Evolutionary conservation across 2,113 vertebrate genomes (phyloP).

Genomic region (Psephotus haematonotus): DNA sequence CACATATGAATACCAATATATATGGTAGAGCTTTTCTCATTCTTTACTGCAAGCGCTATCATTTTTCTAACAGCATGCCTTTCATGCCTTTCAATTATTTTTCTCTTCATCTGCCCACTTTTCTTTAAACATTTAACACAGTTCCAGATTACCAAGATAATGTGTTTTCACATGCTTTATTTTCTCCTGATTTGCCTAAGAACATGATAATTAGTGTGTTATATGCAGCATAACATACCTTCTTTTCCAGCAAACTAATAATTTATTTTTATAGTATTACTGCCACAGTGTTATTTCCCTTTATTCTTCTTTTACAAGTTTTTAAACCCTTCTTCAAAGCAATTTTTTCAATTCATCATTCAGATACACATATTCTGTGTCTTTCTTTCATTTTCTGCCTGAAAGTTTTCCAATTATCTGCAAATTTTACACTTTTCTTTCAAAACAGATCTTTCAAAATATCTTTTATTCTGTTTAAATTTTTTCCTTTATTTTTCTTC

Average conservation of each 20-base stretch:
- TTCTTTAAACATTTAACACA: not conserved
- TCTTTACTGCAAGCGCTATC: not conserved
- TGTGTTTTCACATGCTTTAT: not conserved
- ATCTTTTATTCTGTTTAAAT: not conserved
- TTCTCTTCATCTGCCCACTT: not conserved
- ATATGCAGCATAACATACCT: not conserved
- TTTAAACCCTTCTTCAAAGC: not conserved
- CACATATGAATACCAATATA: not conserved
- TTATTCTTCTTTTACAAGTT: not conserved
- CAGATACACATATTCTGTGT: not conserved
- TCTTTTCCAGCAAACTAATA: not conserved
- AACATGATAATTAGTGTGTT: not conserved
- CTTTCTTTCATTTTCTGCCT: not conserved
- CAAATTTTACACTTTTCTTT: not conserved
- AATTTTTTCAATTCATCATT: not conserved
- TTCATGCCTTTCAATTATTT: not conserved
- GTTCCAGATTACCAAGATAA: not conserved
- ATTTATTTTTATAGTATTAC: not conserved
- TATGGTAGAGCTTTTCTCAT: not conserved
- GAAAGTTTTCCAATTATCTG: constrained; percentile 5
- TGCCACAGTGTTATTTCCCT: not conserved
- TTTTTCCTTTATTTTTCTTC: constrained; percentile 9
- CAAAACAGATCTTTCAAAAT: not conserved
- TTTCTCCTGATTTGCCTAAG: not conserved
- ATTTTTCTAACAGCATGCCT: not conserved